A percentile compares a stretch with the other conserved stretches of the same genome.
phyloP scores from a whole-genome alignment of 92 coral and sea anemone genomes.

The Metridium senile region DNA sequence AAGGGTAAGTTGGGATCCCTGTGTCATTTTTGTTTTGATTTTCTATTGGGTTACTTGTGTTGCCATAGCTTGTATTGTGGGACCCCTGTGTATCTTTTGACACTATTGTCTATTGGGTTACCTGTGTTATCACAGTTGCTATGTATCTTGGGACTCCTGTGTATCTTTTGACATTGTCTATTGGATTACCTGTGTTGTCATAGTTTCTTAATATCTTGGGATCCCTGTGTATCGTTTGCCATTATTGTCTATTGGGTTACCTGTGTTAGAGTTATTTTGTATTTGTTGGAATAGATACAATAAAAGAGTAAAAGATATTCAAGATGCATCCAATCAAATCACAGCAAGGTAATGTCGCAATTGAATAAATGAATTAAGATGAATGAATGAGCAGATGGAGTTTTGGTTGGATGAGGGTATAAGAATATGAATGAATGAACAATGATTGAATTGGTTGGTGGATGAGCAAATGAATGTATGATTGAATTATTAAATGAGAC shows the following conservation, averaged over 20 bases:
- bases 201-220: neutral
- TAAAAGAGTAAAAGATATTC: slow-evolving; percentile 88
- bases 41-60: neutral
- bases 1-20: slow-evolving; percentile 73
- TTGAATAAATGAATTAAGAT: neutral
- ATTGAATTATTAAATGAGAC: too few species aligned
- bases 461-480: too few species aligned
- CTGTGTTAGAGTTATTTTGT: neutral
- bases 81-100: neutral
- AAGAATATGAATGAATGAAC: too few species aligned
- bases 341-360: slow-evolving; percentile 62
- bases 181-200: neutral
- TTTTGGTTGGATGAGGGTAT: too few species aligned
- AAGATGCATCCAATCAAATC: slow-evolving; percentile 70
- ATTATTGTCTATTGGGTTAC: neutral
- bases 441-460: too few species aligned
- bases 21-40: neutral
- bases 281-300: slow-evolving; percentile 47
- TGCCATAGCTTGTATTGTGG: neutral
- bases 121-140: neutral
- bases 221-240: neutral
- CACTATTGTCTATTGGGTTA: neutral
- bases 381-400: too few species aligned
- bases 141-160: neutral
- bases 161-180: neutral